Conservation (phyloP, 2,888 invertebrate species). For the Mimas tiliae region DNA sequence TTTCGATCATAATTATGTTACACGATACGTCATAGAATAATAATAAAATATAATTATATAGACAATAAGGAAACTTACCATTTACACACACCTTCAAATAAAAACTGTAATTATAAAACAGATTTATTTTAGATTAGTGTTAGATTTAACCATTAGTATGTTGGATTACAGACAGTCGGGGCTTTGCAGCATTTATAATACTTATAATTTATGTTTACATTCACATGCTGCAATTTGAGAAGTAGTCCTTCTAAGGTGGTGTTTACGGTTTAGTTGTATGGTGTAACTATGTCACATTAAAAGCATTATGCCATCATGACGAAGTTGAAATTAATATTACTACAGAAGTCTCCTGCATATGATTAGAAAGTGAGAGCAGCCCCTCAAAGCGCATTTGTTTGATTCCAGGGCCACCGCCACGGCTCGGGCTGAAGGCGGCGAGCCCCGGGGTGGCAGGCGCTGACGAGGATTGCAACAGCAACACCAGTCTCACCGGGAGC, state of each 20-base stretch:
- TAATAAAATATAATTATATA: slow-evolving; percentile 7
- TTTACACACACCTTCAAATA: background rate
- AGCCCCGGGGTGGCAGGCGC: slow-evolving; percentile 75
- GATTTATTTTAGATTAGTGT: background rate
- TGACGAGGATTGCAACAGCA: slow-evolving; percentile 82
- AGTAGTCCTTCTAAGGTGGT: background rate
- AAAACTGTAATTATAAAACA: slow-evolving; percentile 13
- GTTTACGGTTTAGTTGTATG: no score
- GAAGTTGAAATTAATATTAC: no score
- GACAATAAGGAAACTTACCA: slow-evolving; percentile 17
- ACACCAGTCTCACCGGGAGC: slow-evolving; percentile 81
- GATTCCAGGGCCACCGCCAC: slow-evolving; percentile 83
- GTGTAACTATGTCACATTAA: no score
- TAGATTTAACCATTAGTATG: slow-evolving; percentile 1
- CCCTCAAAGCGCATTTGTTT: background rate
- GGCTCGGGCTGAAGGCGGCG: slow-evolving; percentile 82
- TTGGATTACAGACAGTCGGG: background rate
- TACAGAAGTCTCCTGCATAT: no score
- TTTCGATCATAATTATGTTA: slow-evolving; percentile 13
- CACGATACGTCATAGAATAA: slow-evolving; percentile 6
- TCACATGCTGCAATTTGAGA: background rate
- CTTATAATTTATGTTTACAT: background rate
- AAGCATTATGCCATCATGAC: no score
- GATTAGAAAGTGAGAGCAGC: background rate
- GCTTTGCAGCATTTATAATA: no score